phyloP scores from a whole-genome alignment of 1,140 invertebrate genomes.

The Zaprionus inermis region DNA sequence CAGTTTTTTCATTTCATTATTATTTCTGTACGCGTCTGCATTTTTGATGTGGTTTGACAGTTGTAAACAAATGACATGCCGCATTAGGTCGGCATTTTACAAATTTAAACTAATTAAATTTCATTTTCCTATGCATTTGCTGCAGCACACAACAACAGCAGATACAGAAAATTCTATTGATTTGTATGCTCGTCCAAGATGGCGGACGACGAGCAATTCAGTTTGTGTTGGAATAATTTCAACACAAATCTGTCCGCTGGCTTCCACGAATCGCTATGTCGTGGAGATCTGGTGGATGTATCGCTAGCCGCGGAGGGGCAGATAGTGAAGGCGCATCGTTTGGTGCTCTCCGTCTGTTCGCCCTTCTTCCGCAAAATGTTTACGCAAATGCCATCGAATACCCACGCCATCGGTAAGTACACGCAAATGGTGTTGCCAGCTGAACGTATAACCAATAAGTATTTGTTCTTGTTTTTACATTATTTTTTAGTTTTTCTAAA shows the following conservation, averaged over 20 bases:
- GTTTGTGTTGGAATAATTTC: constrained; percentile 91
- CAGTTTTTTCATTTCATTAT: constrained; percentile 58
- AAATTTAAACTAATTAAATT: constrained; percentile 25
- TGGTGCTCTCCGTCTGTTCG: constrained; percentile 93
- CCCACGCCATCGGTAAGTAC: constrained; percentile 86
- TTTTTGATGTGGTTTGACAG: constrained; percentile 46
- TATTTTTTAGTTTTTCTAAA: constrained; percentile 90
- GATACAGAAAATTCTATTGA: constrained; percentile 79
- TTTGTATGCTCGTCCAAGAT: constrained; percentile 85
- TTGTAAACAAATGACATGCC: constrained; percentile 59
- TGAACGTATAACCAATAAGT: constrained; percentile 1
- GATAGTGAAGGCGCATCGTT: constrained; percentile 91
- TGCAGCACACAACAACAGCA: constrained; percentile 41
- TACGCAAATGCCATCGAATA: constrained; percentile 87
- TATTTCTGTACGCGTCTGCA: constrained; percentile 46
- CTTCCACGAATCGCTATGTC: constrained; percentile 89
- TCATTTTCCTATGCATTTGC: constrained; percentile 22
- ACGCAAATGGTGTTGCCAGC: neutral
- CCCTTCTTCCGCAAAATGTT: constrained; percentile 94
- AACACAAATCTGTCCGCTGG: constrained; percentile 90
- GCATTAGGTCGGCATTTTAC: constrained; percentile 6
- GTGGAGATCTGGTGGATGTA: constrained; percentile 92
- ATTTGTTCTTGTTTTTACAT: constrained; percentile 37
- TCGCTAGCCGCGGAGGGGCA: constrained; percentile 92
- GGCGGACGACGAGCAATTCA: constrained; percentile 91